These are phyloP conservation scores for Dermatemys mawii DNA, from an alignment of 2,113 vertebrate species.

Conservation along the genomic window DNA sequence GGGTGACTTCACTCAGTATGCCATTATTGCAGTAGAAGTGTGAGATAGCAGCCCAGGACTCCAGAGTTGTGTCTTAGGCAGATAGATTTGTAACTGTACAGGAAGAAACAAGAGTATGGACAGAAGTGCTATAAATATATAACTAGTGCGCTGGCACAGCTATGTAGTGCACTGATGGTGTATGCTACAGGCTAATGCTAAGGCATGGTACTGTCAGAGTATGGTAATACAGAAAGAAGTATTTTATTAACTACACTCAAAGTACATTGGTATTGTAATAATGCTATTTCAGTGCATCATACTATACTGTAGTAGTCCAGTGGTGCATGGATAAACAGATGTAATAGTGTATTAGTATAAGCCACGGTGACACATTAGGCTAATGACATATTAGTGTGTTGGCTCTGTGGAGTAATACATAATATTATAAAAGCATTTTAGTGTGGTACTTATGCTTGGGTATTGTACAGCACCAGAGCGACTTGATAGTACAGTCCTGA, in stretches of 20 bases:
- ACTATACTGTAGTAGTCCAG: background rate
- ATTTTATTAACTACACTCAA: conserved; percentile 53
- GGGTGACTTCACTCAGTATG: conserved; percentile 17
- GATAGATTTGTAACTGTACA: conserved; percentile 55
- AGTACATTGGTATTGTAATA: conserved; percentile 13
- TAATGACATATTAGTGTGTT: conserved; percentile 7
- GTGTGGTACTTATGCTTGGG: background rate
- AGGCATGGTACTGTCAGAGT: conserved; percentile 31
- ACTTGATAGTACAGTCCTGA: background rate
- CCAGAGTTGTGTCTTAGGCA: conserved; percentile 17
- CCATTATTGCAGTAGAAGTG: conserved; percentile 34
- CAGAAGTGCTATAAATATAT: conserved; percentile 46
- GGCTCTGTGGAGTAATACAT: background rate
- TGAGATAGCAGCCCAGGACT: conserved; percentile 48
- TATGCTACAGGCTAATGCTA: conserved; percentile 48
- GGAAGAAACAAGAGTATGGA: conserved; percentile 32
- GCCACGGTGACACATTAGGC: conserved; percentile 1
- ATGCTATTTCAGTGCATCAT: background rate
- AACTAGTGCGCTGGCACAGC: conserved; percentile 19
- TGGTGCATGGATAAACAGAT: background rate
- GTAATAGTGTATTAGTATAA: conserved; percentile 18
- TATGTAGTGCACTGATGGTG: conserved; percentile 55
- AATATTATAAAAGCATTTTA: background rate
- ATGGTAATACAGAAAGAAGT: conserved; percentile 9
- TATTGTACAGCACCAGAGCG: background rate